phyloP scores from a whole-genome alignment of 2,888 invertebrate genomes.

The Auanema freiburgensis region DNA sequence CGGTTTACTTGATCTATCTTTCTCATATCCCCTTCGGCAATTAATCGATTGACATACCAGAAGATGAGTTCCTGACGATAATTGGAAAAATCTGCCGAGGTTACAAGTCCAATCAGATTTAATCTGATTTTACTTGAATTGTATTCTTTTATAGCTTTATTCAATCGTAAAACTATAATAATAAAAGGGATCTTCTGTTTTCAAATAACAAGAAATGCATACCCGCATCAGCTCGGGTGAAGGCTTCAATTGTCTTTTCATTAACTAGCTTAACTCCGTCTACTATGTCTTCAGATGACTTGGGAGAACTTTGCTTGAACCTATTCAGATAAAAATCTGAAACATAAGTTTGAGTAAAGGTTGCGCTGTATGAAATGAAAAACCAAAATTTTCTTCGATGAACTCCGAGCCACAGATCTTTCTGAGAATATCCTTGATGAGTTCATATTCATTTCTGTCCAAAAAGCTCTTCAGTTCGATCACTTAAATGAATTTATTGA shows the following conservation, averaged over 20 bases:
- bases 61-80: slow-evolving; percentile 7
- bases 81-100: slow-evolving; percentile 4
- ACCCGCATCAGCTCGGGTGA: background rate
- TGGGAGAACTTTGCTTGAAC: background rate
- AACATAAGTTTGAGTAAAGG: background rate
- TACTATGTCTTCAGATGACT: background rate
- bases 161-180: slow-evolving; percentile 31
- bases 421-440: slow-evolving; percentile 23
- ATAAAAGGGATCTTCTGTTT: background rate
- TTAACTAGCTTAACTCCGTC: too few relatives aligned
- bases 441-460: slow-evolving; percentile 22
- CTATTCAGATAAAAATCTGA: background rate
- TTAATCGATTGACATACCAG: slow-evolving; percentile 32
- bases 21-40: slow-evolving; percentile 15
- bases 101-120: slow-evolving; percentile 10
- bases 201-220: background rate
- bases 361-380: background rate
- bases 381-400: slow-evolving; percentile 29
- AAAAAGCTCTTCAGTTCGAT: slow-evolving; percentile 24
- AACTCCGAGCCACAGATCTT: slow-evolving; percentile 17
- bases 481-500: slow-evolving; percentile 5
- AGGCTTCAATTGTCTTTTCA: too few relatives aligned
- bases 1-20: background rate
- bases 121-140: slow-evolving; percentile 11
- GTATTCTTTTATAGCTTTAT: slow-evolving; percentile 22